Evolutionary conservation across 2,113 vertebrate species (phyloP).

Genomic region (Oxyruncus cristatus): DNA sequence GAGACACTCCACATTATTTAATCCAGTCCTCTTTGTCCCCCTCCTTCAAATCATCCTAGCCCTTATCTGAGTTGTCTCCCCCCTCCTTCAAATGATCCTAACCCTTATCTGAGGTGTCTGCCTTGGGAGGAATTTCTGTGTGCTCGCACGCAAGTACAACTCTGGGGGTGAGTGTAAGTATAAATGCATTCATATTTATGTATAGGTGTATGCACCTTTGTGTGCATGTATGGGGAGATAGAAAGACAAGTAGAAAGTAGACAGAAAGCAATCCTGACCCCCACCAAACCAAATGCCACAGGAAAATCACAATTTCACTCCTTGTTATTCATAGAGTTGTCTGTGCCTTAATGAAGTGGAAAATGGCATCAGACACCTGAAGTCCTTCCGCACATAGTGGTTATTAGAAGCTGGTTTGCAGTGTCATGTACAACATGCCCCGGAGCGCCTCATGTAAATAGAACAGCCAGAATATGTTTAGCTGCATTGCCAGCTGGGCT

Average conservation of each 20-base stretch:
- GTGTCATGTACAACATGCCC: not conserved
- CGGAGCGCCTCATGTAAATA: not conserved
- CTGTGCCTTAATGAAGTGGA: not conserved
- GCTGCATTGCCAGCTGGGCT: not conserved
- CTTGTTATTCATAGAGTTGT: not conserved
- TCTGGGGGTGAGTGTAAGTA: not conserved
- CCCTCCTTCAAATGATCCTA: not conserved
- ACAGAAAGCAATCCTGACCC: not conserved
- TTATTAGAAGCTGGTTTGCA: conserved; percentile 6
- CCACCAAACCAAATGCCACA: not conserved
- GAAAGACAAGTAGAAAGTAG: not conserved
- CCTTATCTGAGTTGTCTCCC: not conserved
- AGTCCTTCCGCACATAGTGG: not conserved
- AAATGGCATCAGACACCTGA: not conserved
- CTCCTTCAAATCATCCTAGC: not conserved
- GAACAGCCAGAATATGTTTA: not conserved
- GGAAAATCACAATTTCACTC: not conserved
- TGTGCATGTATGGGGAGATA: not conserved
- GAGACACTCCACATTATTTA: not conserved
- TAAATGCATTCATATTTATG: not conserved
- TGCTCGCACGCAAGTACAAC: rapidly evolving
- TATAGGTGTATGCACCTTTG: not conserved
- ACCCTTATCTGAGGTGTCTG: not conserved
- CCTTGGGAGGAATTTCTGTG: not conserved
- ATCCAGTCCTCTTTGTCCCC: rapidly evolving